Conservation (phyloP, 2,888 invertebrate species). For the Volucella inflata region DNA sequence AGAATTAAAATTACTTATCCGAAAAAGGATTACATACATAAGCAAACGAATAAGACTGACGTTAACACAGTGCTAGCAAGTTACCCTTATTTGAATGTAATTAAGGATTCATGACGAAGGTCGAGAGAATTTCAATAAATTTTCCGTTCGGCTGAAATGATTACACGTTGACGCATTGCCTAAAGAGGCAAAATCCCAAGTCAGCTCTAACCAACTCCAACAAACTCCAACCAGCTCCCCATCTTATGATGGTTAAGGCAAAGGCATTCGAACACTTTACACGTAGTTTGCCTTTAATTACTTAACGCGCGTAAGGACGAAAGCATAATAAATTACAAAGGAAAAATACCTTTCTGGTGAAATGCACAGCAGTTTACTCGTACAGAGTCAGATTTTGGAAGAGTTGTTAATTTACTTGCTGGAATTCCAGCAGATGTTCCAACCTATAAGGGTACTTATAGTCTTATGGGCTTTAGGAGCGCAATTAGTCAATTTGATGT, state of each 20-base stretch:
- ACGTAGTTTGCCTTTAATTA: conserved; percentile 68
- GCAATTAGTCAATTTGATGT: conserved; percentile 64
- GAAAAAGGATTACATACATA: conserved; percentile 39
- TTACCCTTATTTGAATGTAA: conserved; percentile 68
- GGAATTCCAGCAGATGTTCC: conserved; percentile 56
- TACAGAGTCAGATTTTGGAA: conserved; percentile 41
- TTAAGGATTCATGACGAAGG: conserved; percentile 72
- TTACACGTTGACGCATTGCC: conserved; percentile 61
- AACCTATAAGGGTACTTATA: not conserved
- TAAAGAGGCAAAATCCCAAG: not conserved
- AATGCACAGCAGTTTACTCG: conserved; percentile 17
- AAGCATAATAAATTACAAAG: conserved; percentile 68
- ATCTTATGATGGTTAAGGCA: conserved; percentile 23
- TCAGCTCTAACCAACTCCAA: no score
- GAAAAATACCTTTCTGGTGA: conserved; percentile 52
- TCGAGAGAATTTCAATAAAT: conserved; percentile 70
- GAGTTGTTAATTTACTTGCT: conserved; percentile 65
- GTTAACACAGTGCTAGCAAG: not conserved
- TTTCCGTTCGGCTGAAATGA: conserved; percentile 66
- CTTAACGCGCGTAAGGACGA: conserved; percentile 26
- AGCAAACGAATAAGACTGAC: not conserved
- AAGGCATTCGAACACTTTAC: conserved; percentile 68
- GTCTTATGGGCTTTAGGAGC: no score
- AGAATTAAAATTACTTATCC: conserved; percentile 55
- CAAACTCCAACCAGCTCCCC: not conserved